These are phyloP conservation scores for Choristoneura rosaceana DNA, from an alignment of 2,888 invertebrate species.

Conservation along the genomic window DNA sequence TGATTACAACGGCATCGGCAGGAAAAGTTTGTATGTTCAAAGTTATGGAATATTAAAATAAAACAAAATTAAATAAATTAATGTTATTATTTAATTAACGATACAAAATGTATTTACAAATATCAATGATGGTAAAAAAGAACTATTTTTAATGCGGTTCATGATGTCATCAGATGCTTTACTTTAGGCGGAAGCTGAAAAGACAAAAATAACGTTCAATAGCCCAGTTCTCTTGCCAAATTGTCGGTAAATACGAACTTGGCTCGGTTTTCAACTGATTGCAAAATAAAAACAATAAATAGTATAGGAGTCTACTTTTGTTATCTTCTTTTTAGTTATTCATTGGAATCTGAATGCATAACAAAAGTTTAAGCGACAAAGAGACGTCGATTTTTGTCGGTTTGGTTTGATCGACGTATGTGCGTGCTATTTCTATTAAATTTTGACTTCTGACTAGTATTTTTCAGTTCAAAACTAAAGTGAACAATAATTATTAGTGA, in stretches of 20 bases:
- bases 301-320: background rate
- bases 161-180: slow-evolving; percentile 20
- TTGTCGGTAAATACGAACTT: slow-evolving; percentile 21
- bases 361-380: background rate
- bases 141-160: slow-evolving; percentile 28
- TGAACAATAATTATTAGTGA: no score
- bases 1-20: no score
- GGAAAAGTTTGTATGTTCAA: background rate
- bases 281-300: slow-evolving; percentile 1
- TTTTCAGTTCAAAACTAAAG: no score
- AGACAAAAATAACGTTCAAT: background rate
- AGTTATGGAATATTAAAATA: background rate
- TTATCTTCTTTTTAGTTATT: background rate
- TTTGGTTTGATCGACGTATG: no score
- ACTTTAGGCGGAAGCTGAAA: slow-evolving; percentile 66
- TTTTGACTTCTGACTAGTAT: no score
- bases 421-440: no score
- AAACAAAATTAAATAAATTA: background rate
- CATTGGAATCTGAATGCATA: background rate
- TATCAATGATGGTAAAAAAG: slow-evolving; percentile 49
- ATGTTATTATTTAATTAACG: slow-evolving; percentile 32
- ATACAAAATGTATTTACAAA: slow-evolving; percentile 42
- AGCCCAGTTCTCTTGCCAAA: slow-evolving; percentile 26
- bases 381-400: no score
- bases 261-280: slow-evolving; percentile 21